Evolutionary conservation across 1,140 invertebrate species (phyloP).

Genomic region (Bombyx mori): ASM3026992v2 NC_085109.1:5303001-5303500

Average conservation of each 20-base stretch:
- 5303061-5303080: constrained; percentile 8
- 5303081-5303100: constrained; percentile 16
- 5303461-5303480: no score
- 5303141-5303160: constrained; percentile 56
- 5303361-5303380: no score
- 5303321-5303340: no score
- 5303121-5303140: constrained; percentile 55
- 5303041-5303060: constrained; percentile 7
- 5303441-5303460: no score
- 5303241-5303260: constrained; percentile 70
- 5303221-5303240: constrained; percentile 69
- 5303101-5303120: constrained; percentile 49
- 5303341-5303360: no score
- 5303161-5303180: constrained; percentile 65
- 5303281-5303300: not conserved
- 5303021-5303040: constrained; percentile 21
- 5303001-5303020: not conserved
- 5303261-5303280: constrained; percentile 30
- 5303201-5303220: constrained; percentile 66
- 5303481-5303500: no score
- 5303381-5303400: no score
- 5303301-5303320: no score
- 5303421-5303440: no score
- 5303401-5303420: no score
- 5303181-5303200: constrained; percentile 54